Conservation (phyloP, 2,888 invertebrate genomes). For the Xestoiulus laeticollis region DNA sequence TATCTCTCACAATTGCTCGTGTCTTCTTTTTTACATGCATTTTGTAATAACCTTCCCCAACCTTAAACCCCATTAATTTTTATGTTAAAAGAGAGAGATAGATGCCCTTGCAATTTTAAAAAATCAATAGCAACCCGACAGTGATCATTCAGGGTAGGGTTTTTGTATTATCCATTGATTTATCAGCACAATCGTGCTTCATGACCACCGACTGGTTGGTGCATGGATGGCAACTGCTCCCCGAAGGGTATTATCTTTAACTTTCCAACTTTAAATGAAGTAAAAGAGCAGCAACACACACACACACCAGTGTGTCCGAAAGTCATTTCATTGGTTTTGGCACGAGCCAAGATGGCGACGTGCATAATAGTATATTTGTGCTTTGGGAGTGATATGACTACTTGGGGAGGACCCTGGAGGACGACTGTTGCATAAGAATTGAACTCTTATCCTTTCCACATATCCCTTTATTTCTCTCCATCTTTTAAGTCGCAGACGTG, state of each 20-base stretch:
- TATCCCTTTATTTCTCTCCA: neutral
- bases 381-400: conserved; percentile 34
- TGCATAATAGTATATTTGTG: conserved; percentile 23
- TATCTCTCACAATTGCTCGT: neutral
- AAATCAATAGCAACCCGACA: neutral
- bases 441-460: neutral
- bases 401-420: neutral
- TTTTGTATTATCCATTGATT: conserved; percentile 14
- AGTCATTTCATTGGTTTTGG: conserved; percentile 14
- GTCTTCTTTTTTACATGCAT: neutral
- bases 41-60: neutral
- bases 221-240: conserved; percentile 42
- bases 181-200: neutral
- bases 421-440: conserved; percentile 35
- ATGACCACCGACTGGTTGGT: neutral
- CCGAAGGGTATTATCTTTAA: conserved; percentile 31
- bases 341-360: neutral
- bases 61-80: conserved; percentile 14
- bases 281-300: neutral
- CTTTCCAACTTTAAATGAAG: conserved; percentile 34
- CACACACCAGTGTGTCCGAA: conserved; percentile 28
- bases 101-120: neutral
- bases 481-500: conserved; percentile 5
- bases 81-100: neutral
- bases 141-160: neutral